Percentiles rank a stretch among this genome's conserved stretches.
Conservation (phyloP, 2,888 invertebrate genomes). For the Julus scandinavius region DNA sequence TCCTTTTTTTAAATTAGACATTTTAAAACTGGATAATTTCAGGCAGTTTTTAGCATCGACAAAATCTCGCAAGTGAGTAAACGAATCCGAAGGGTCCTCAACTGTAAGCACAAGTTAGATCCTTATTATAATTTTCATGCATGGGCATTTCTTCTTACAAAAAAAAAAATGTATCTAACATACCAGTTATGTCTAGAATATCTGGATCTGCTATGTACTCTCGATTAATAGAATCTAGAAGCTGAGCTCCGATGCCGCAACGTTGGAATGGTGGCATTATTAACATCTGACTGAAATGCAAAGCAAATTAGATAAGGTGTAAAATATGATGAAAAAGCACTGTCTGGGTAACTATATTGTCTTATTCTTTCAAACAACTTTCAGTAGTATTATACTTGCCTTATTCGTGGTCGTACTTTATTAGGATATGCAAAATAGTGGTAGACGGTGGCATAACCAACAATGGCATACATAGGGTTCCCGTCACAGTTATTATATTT, state of each 20-base stretch:
- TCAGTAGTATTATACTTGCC: conserved; percentile 62
- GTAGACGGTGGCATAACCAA: conserved; percentile 92
- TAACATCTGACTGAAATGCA: conserved; percentile 79
- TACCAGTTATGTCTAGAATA: conserved; percentile 79
- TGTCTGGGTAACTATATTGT: background rate
- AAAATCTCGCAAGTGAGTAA: conserved; percentile 89
- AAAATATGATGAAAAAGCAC: background rate
- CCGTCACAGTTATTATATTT: conserved; percentile 65
- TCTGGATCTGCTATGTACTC: conserved; percentile 69
- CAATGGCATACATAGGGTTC: conserved; percentile 76
- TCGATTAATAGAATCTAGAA: conserved; percentile 75
- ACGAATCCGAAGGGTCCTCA: conserved; percentile 93
- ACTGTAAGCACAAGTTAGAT: conserved; percentile 72
- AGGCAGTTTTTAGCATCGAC: conserved; percentile 83
- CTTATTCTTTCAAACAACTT: background rate
- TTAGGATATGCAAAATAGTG: conserved; percentile 94
- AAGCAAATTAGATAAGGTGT: background rate
- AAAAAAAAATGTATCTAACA: background rate
- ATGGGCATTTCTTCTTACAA: conserved; percentile 37
- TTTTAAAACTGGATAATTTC: conserved; percentile 75
- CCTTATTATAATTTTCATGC: background rate
- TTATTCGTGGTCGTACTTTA: conserved; percentile 85
- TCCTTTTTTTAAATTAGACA: conserved; percentile 75
- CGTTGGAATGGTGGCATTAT: conserved; percentile 92
- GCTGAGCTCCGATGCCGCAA: conserved; percentile 82